Base-by-base conservation (phyloP, 2,797 vertebrate genomes). In the Percopsis omiscomaycus region DNA sequence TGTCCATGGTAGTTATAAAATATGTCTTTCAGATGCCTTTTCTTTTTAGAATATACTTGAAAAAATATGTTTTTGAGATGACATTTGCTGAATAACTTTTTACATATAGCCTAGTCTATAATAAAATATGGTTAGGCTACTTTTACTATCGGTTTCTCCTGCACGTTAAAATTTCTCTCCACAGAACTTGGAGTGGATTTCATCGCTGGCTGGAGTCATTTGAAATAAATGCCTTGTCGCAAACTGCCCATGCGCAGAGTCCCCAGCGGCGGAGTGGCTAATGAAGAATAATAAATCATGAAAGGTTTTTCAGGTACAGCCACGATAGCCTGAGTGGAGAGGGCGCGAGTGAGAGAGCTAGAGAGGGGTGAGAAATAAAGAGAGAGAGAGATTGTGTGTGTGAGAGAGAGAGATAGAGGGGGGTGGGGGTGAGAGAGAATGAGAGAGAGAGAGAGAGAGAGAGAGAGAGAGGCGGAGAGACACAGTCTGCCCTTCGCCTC, bases 271-370 rank as follows among this genome's bases (percentile, higher is more conserved):
- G 89, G 82, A 86, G 88, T 74, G 84, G 88, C 89, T 94, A 93
- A 94, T 93, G 92, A 94, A 93, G 92, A 93, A 94, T 92, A 93
- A 93, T 93, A 94, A 93, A 93, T 93, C 91, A 91, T 87, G 90
- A 90, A 91, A 91, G 84, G 84, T 79, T 86, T 90, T 91, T 88
- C 88, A 90, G 86, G 91, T 88, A 89, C 86, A 87, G 79, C 82
- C 78, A 81, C 64, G 72, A 55, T 72, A 57, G 55, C 64, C 74
- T 50, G 68, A 60, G 79, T 62, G 57, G 30, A 58, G 59, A 67
- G 78, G 56, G 69, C 59, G 78, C 42, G 78, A 61, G 72, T 14
- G 72, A 55, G 53, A 59, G 80, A 57, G 71, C 65, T 71, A 52
- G 78, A 49, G 73, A 12, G 68, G 61, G 30, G 55, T 42, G 77